Conservation (phyloP, 2,888 invertebrate genomes). For the Glyphotaelius pellucidus region DNA sequence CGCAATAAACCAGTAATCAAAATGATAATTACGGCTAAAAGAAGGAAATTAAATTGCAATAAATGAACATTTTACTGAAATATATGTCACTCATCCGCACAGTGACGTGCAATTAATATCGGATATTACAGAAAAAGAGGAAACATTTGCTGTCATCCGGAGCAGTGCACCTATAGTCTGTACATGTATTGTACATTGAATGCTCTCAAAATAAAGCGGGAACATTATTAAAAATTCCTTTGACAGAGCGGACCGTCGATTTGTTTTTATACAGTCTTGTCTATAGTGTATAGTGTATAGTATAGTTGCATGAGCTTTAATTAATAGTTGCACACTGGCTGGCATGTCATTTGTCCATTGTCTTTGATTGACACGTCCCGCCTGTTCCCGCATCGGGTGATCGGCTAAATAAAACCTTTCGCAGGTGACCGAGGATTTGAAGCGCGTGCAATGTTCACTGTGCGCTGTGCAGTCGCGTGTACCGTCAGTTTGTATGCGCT, state of each 20-base stretch:
- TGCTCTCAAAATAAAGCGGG: slow-evolving; percentile 40
- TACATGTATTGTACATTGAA: background rate
- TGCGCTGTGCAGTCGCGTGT: too few species aligned
- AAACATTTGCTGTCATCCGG: background rate
- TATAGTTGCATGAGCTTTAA: slow-evolving; percentile 48
- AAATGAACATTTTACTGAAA: slow-evolving; percentile 8
- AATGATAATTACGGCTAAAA: background rate
- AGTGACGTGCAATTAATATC: slow-evolving; percentile 42
- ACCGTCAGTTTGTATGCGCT: background rate
- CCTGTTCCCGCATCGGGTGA: background rate
- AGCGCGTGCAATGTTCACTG: slow-evolving; percentile 38
- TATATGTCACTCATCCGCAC: slow-evolving; percentile 25
- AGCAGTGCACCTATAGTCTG: background rate
- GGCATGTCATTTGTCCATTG: slow-evolving; percentile 50
- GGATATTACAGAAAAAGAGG: slow-evolving; percentile 44
- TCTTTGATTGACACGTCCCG: slow-evolving; percentile 53
- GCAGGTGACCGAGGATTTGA: slow-evolving; percentile 65
- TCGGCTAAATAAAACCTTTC: slow-evolving; percentile 71
- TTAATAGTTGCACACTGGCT: slow-evolving; percentile 49
- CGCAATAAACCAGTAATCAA: background rate
- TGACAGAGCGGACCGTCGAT: slow-evolving; percentile 71
- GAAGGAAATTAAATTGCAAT: background rate
- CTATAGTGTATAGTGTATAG: background rate
- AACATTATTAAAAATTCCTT: slow-evolving; percentile 77
- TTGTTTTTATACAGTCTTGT: slow-evolving; percentile 35